Base-by-base conservation (phyloP, 1,140 invertebrate genomes). In the Dryas iulia region DNA sequence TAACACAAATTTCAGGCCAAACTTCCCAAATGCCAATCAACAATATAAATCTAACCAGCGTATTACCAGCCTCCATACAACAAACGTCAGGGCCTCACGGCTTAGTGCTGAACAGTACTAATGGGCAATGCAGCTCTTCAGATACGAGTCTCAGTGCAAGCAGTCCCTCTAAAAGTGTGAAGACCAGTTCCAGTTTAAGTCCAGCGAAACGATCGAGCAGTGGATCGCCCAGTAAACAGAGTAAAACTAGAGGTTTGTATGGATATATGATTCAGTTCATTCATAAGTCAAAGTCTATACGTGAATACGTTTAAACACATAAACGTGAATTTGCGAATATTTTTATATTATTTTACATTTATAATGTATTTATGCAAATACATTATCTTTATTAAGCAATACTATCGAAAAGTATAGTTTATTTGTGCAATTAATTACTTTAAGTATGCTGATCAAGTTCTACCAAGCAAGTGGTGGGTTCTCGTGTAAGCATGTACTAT, bases 121-220 rank as follows among this genome's bases (percentile, higher is more conserved):
- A 89, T 61, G 89, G 89, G 0, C 88, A 89, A 62, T 91, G 90
- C 73, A 92, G 91, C 33, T 92, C 91, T 0, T 92, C 90, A 0
- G 91, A 92, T 65, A 92, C 91, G 11, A 93, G 94, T 3, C 93
- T 95, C 25, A 95, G 94, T 73, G 95, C 93, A 33, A 96, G 94
- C 71, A 97, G 96, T 77, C 96, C 96, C 0, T 97, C 96, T 28
- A 96, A 97, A 84, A 97, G 96, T 86, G 94, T 96, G 0, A 96
- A 97, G 83, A 97, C 96, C 33, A 96, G 95, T 10, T 96, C 96
- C 7, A 97, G 96, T 72, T 93, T 97, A 18, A 96, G 96, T 76
- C 96, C 96, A 0, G 96, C 96, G 0, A 97, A 97, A 88, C 93
- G 96, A 68, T 97, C 96, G 74, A 96, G 96, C 33, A 97, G 96